Percentiles rank a stretch among this genome's conserved stretches.
These are phyloP conservation scores for Globicephala melas DNA, from an alignment of 2,113 vertebrate genomes.

Conservation along the genomic window DNA sequence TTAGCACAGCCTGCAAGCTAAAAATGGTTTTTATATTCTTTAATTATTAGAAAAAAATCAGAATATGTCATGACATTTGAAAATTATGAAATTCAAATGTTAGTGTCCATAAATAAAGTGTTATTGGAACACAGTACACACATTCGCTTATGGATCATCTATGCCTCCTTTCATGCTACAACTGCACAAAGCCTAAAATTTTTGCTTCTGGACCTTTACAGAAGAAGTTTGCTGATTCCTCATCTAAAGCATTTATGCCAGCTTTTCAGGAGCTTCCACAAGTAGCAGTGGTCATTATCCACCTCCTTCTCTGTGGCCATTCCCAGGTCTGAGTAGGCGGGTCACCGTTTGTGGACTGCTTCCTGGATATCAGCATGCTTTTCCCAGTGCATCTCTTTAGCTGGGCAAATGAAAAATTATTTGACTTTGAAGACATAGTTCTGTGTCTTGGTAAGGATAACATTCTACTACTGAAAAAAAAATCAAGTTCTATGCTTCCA, in stretches of 20 bases:
- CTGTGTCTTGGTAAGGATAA: not conserved
- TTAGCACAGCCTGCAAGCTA: not conserved
- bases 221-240: not conserved
- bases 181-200: not conserved
- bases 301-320: not conserved
- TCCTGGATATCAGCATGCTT: not conserved
- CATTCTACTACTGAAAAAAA: not conserved
- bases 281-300: not conserved
- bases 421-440: not conserved
- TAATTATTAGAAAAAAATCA: not conserved
- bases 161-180: not conserved
- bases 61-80: not conserved
- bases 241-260: not conserved
- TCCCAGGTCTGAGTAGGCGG: not conserved
- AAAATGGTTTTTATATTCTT: constrained; percentile 11
- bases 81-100: constrained; percentile 11
- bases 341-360: not conserved
- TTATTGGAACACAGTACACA: not conserved
- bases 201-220: not conserved
- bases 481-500: not conserved
- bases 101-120: not conserved
- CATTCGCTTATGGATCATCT: not conserved
- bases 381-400: not conserved
- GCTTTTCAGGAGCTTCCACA: not conserved
- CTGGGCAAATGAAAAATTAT: not conserved